Evolutionary conservation across 2,888 invertebrate genomes (phyloP).

Genomic region (Chymomyza caudatula): DNA sequence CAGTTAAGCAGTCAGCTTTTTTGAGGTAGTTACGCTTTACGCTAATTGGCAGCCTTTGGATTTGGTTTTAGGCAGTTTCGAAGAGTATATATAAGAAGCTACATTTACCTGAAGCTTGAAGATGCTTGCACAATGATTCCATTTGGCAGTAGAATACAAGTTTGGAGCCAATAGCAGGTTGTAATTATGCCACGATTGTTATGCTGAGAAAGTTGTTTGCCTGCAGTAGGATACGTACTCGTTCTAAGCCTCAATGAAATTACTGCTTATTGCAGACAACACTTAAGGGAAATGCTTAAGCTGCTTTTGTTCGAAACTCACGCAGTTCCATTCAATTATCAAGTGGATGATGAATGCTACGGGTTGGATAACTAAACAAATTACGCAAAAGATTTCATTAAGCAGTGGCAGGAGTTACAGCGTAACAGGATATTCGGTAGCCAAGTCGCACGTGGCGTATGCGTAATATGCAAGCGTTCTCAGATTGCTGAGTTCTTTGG

Average conservation of each 20-base stretch:
- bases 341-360: constrained; percentile 38
- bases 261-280: constrained; percentile 38
- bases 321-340: constrained; percentile 54
- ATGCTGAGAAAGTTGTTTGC: constrained; percentile 1
- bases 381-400: constrained; percentile 71
- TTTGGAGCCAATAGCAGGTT: constrained; percentile 34
- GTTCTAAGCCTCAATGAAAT: constrained; percentile 38
- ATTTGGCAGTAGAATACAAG: constrained; percentile 20
- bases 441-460: constrained; percentile 45
- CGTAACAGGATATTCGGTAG: constrained; percentile 3
- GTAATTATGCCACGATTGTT: constrained; percentile 59
- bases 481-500: too few relatives aligned
- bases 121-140: constrained; percentile 26
- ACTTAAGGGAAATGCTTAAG: constrained; percentile 45
- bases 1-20: not conserved
- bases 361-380: constrained; percentile 61
- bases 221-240: not conserved
- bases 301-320: constrained; percentile 47
- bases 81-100: constrained; percentile 10
- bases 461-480: constrained; percentile 64
- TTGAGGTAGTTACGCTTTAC: not conserved
- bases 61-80: not conserved
- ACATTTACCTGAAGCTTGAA: constrained; percentile 34
- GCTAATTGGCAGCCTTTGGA: not conserved
- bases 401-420: constrained; percentile 50